A percentile compares a stretch with the other conserved stretches of the same genome.
Conservation (phyloP, 2,888 invertebrate genomes). For the Corbicula japonica region DNA sequence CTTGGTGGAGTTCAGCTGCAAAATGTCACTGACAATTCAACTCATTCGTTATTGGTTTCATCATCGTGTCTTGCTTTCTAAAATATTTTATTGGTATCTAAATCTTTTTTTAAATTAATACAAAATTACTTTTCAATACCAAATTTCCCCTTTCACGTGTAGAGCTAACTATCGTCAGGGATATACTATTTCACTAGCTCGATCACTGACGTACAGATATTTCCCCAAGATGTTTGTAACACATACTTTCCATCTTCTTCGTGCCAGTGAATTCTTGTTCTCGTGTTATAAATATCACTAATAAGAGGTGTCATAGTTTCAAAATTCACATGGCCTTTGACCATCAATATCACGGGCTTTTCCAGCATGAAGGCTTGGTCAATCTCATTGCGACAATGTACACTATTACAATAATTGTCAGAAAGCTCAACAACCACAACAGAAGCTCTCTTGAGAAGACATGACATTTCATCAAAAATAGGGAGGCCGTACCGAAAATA, state of each 20-base stretch:
- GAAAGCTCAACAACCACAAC: background rate
- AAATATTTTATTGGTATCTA: no score
- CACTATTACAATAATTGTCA: slow-evolving; percentile 8
- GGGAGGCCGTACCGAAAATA: background rate
- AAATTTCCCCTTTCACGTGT: no score
- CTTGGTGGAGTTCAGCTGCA: no score
- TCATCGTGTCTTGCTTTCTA: no score
- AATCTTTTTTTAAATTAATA: no score
- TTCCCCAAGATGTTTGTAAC: slow-evolving; percentile 5
- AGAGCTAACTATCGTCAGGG: no score
- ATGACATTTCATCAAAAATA: background rate
- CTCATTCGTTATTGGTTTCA: no score
- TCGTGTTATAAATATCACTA: background rate
- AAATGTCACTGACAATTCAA: no score
- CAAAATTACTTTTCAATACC: no score
- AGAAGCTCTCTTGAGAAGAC: background rate
- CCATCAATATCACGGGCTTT: background rate
- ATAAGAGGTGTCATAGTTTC: background rate
- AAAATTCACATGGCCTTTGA: background rate
- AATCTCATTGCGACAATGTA: slow-evolving; percentile 11
- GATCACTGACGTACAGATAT: background rate
- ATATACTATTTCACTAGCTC: no score
- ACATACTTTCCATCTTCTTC: background rate
- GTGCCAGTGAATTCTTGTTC: background rate
- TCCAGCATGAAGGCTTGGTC: slow-evolving; percentile 3